Conservation (phyloP, 2,113 vertebrate genomes). For the Ochotona princeps region DNA sequence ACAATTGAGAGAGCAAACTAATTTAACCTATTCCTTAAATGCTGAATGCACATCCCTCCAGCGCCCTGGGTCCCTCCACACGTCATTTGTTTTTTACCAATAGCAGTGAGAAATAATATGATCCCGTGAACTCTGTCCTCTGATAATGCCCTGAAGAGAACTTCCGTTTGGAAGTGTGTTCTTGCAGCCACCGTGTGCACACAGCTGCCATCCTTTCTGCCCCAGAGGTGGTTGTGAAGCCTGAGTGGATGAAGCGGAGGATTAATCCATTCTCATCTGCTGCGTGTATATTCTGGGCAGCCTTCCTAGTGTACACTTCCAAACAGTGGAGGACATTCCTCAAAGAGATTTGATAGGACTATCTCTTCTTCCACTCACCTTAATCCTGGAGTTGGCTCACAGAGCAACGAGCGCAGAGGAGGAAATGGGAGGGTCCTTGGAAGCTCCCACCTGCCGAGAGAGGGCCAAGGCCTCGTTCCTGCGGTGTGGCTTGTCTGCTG, state of each 20-base stretch:
- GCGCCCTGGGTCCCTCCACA: too few relatives aligned
- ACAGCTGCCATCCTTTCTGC: neutral
- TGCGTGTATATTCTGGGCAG: neutral
- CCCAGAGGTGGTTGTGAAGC: neutral
- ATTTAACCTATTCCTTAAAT: neutral
- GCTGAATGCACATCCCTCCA: too few relatives aligned
- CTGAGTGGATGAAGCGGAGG: neutral
- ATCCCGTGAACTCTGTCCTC: neutral
- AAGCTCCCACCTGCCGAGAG: neutral
- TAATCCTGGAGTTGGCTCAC: neutral
- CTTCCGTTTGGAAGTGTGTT: neutral
- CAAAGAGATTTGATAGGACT: neutral
- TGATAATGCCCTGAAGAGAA: neutral
- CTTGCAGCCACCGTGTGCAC: neutral
- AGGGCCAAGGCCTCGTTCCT: neutral
- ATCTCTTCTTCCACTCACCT: neutral
- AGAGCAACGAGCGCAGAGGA: too few relatives aligned
- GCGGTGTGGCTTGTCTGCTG: neutral
- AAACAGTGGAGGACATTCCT: neutral
- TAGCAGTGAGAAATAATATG: neutral
- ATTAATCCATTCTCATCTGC: neutral
- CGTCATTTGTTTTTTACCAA: too few relatives aligned
- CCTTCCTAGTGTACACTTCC: neutral
- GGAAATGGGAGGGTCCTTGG: neutral
- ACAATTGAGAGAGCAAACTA: neutral